Percentiles rank a stretch among this genome's conserved stretches.
These are phyloP conservation scores for Archocentrus centrarchus DNA, from an alignment of 2,113 vertebrate genomes.

Conservation along the genomic window DNA sequence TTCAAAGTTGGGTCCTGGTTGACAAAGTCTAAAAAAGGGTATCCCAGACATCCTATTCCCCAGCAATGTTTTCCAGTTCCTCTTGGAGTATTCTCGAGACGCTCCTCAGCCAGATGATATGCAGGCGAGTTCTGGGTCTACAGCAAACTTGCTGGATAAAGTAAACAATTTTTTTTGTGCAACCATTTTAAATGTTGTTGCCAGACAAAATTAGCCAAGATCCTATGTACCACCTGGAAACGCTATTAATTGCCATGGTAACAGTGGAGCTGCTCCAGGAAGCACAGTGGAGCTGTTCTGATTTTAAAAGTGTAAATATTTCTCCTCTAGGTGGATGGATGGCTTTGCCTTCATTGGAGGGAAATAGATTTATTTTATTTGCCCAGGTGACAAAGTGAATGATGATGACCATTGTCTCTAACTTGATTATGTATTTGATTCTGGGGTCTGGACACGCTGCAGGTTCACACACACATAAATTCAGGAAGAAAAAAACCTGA, in stretches of 20 bases:
- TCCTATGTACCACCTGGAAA: constrained; percentile 33
- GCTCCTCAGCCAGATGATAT: background rate
- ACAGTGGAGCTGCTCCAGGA: constrained; percentile 45
- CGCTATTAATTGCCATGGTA: constrained; percentile 64
- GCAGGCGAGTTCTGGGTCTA: background rate
- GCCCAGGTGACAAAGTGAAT: constrained; percentile 24
- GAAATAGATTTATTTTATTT: background rate
- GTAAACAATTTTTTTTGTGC: background rate
- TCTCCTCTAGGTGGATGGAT: background rate
- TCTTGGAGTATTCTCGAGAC: background rate
- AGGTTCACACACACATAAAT: background rate
- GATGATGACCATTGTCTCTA: constrained; percentile 19
- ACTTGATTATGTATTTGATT: constrained; percentile 19
- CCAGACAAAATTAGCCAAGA: constrained; percentile 44
- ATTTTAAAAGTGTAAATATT: constrained; percentile 19
- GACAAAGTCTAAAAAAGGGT: background rate
- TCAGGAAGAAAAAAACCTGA: constrained; percentile 14
- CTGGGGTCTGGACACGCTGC: background rate
- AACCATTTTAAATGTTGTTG: constrained; percentile 19
- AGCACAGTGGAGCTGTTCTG: constrained; percentile 13
- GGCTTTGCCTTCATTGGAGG: background rate
- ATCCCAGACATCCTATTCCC: background rate
- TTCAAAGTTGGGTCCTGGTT: background rate
- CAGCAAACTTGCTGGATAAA: too few relatives aligned
- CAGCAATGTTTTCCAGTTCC: background rate